Evolutionary conservation across 2,797 vertebrate genomes (phyloP).

Genomic region (Xiphophorus birchmanni): DNA sequence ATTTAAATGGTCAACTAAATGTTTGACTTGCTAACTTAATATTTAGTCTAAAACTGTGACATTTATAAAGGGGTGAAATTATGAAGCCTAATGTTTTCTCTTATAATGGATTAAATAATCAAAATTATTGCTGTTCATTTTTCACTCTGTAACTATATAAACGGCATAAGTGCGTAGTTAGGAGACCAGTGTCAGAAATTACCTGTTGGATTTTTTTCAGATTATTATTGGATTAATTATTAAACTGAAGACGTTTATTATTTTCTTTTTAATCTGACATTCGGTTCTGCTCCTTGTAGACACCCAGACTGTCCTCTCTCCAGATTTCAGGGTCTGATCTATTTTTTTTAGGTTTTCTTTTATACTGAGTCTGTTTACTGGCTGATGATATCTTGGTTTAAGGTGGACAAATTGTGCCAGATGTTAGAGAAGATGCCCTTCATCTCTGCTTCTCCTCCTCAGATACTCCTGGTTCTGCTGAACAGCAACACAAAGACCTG

Average conservation of each 20-base stretch:
- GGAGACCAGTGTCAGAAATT: neutral
- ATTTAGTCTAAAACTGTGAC: no score
- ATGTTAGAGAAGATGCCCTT: conserved; percentile 52
- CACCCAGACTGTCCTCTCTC: neutral
- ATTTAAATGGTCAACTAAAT: no score
- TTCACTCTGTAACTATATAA: no score
- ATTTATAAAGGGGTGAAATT: no score
- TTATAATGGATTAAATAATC: no score
- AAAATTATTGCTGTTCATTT: no score
- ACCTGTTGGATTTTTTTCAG: neutral
- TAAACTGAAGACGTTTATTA: neutral
- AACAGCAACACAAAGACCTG: conserved; percentile 34
- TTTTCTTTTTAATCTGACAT: neutral
- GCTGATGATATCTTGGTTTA: conserved; percentile 38
- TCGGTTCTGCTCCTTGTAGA: neutral
- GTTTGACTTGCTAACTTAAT: no score
- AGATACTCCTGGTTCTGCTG: conserved; percentile 17
- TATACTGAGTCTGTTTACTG: neutral
- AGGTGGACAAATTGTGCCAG: conserved; percentile 40
- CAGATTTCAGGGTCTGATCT: neutral
- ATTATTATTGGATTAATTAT: neutral
- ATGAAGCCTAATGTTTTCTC: no score
- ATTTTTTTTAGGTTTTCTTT: neutral
- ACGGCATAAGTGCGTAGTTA: neutral
- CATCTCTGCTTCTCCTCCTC: conserved; percentile 33